Percentiles rank a stretch among this genome's conserved stretches.
These are phyloP conservation scores for Macrophya annulata DNA, from an alignment of 2,888 invertebrate species.

Conservation along the genomic window DNA sequence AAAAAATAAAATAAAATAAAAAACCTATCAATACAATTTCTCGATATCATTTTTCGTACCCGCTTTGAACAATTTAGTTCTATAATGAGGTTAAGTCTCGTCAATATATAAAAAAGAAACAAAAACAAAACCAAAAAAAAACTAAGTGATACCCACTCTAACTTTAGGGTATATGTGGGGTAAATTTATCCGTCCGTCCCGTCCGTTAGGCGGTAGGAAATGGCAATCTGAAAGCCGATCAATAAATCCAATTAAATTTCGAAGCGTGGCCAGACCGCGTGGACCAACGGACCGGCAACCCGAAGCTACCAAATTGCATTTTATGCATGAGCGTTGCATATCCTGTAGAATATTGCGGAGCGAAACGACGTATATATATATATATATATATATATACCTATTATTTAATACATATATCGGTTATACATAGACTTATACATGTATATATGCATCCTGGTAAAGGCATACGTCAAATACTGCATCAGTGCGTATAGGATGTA, in stretches of 20 bases:
- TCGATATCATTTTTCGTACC: not conserved
- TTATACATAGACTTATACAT: not conserved
- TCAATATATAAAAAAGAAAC: not conserved
- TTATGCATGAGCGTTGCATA: constrained; percentile 65
- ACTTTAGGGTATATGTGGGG: not conserved
- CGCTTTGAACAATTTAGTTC: not conserved
- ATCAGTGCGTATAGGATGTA: constrained; percentile 5
- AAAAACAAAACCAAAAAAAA: not conserved
- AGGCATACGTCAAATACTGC: constrained; percentile 9
- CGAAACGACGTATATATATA: constrained; percentile 30
- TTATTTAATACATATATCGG: constrained; percentile 42
- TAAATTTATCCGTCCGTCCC: not conserved
- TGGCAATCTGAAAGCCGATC: constrained; percentile 75
- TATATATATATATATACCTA: not conserved
- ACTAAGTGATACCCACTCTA: not conserved
- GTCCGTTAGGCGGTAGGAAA: constrained; percentile 63
- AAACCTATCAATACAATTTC: not conserved
- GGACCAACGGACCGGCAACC: constrained; percentile 57
- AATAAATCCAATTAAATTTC: constrained; percentile 78
- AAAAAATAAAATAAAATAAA: not conserved
- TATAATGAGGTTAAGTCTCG: not conserved
- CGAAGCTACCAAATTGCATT: constrained; percentile 71
- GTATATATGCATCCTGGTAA: not conserved
- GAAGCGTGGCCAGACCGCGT: constrained; percentile 69
- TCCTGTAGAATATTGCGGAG: constrained; percentile 56